Evolutionary conservation across 1,140 invertebrate species (phyloP).

Genomic region (Drosophila ficusphila): DNA sequence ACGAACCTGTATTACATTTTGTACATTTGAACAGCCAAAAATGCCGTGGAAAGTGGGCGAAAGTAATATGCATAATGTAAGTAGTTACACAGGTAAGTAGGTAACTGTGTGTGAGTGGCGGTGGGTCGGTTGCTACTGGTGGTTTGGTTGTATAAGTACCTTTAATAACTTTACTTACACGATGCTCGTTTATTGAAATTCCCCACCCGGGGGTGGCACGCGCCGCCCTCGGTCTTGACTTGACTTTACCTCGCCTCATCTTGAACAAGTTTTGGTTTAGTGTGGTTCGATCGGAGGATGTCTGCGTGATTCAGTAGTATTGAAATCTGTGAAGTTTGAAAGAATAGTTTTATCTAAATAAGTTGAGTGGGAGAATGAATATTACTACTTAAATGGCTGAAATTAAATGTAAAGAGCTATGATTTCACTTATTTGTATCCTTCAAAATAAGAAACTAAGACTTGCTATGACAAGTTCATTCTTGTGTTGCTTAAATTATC

Average conservation of each 20-base stretch:
- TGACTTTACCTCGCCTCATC: constrained; percentile 38
- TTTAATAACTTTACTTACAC: constrained; percentile 81
- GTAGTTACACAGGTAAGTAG: constrained; percentile 34
- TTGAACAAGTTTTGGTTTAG: constrained; percentile 37
- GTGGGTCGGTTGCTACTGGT: neutral
- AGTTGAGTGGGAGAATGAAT: too few species aligned
- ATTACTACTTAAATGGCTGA: too few species aligned
- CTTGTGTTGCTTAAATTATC: neutral
- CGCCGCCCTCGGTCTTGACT: constrained; percentile 26
- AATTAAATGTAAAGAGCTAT: too few species aligned
- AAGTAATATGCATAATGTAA: constrained; percentile 65
- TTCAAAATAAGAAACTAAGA: too few species aligned
- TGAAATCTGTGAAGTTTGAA: neutral
- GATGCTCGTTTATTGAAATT: constrained; percentile 63
- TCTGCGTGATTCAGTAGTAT: neutral
- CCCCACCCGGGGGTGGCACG: constrained; percentile 29
- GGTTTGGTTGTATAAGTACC: constrained; percentile 51
- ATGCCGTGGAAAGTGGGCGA: constrained; percentile 60
- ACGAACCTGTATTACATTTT: constrained; percentile 53
- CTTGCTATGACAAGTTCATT: too few species aligned
- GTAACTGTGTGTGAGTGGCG: constrained; percentile 14
- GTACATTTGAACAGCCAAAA: constrained; percentile 49
- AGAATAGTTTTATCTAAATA: too few species aligned
- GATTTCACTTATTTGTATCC: too few species aligned
- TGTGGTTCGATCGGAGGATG: constrained; percentile 11